Conservation (phyloP, 2,113 vertebrate species). For the Thamnophis sirtalis region DNA sequence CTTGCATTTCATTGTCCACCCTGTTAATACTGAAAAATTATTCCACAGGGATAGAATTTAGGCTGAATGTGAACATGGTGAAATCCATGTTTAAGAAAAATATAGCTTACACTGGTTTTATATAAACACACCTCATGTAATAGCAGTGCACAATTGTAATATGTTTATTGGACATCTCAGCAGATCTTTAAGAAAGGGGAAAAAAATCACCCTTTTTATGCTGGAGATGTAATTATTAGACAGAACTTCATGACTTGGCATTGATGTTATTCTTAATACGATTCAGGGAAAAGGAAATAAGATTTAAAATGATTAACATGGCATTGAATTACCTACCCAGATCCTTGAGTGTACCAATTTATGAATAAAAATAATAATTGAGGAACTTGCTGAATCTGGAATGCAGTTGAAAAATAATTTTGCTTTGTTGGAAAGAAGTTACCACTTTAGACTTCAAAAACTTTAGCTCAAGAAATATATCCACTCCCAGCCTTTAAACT, state of each 20-base stretch:
- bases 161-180: not conserved
- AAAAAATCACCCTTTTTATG: not conserved
- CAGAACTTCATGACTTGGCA: not conserved
- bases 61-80: not conserved
- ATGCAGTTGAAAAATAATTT: not conserved
- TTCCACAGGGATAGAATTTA: not conserved
- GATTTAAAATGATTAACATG: not conserved
- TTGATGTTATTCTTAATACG: not conserved
- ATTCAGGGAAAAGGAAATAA: not conserved
- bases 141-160: not conserved
- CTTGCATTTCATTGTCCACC: not conserved
- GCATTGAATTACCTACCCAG: not conserved
- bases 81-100: not conserved
- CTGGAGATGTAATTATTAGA: not conserved
- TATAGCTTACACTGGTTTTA: not conserved
- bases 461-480: not conserved
- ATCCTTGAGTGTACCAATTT: not conserved
- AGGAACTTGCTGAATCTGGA: not conserved
- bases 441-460: not conserved
- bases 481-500: not conserved
- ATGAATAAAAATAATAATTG: not conserved
- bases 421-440: not conserved
- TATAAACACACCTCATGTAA: not conserved
- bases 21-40: not conserved
- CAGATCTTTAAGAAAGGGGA: not conserved